Evolutionary conservation across 2,113 vertebrate species (phyloP), one percentile per base, ranked within the genome.

Genomic region (Hipposideros armiger): DNA sequence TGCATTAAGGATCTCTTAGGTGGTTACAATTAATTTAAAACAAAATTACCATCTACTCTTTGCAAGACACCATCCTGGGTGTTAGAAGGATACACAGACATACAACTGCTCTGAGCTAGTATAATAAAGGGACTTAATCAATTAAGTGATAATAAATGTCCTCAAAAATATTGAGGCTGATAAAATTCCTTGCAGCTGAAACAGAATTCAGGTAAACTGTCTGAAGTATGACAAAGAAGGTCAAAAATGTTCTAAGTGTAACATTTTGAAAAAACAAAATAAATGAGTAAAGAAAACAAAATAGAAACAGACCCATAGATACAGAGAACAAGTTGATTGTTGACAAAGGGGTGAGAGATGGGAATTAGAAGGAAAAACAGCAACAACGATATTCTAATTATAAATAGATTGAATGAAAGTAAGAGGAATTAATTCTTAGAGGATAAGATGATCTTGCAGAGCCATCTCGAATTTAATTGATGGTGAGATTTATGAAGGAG

Each of bases 61-160:
- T 90, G 20, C 64, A 95, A 96, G 72, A 60, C 64, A 95, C n/a
- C 85, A 22, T 67, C 36, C 40, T 85, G 67, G 42, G 67, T 81
- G 15, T 50, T 73, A 87, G 26, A 84, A 91, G n/a, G 28, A 60
- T 87, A 45, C 11, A 26, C 16, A 64, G 28, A 64, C 60, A 30
- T 64, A 64, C 60, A 64, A 30, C 58, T 64, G 60, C 60, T 64
- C 11, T 64, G 60, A 64, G 26, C 11, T 64, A 11, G 28, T 64
- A 30, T 14, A 64, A 64, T 26, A 64, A 60, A 64, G 60, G 5
- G 5, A 64, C 28, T 64, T 64, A 28, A 30, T 30, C 11, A 13
- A 64, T 64, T 64, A 47, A 92, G 36, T 66, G 73, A 52, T 70
- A 7, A 86, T 67, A 82, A 70, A 90, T n/a, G 7, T 45, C 40